Conservation (phyloP, 2,888 invertebrate species). For the Nomada hirtipes region DNA sequence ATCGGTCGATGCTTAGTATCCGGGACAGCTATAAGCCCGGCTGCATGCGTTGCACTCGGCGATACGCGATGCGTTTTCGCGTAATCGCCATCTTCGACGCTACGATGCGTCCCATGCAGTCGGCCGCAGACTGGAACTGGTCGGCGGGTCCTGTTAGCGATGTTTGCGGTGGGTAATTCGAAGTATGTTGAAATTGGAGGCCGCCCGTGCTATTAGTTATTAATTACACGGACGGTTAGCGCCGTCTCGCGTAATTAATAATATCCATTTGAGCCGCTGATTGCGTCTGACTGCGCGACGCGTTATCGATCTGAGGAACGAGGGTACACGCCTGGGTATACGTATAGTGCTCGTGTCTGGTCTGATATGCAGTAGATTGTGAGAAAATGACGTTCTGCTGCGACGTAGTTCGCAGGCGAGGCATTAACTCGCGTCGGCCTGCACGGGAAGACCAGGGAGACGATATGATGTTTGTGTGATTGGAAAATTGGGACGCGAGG, state of each 20-base stretch:
- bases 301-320: constrained; percentile 45
- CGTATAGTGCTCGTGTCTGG: not conserved
- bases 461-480: too few species aligned
- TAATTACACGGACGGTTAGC: constrained; percentile 47
- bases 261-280: constrained; percentile 40
- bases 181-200: constrained; percentile 41
- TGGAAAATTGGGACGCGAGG: too few species aligned
- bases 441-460: too few species aligned
- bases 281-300: constrained; percentile 35
- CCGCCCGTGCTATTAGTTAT: constrained; percentile 47
- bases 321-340: not conserved
- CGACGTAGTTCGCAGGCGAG: too few species aligned
- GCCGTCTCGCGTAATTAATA: constrained; percentile 51
- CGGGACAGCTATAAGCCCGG: constrained; percentile 45
- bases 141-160: constrained; percentile 43
- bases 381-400: too few species aligned
- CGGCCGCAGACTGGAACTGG: constrained; percentile 7
- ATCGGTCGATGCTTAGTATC: constrained; percentile 57
- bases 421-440: too few species aligned
- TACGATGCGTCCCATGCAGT: not conserved
- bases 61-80: constrained; percentile 27
- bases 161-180: constrained; percentile 15
- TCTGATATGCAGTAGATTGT: not conserved
- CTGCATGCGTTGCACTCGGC: constrained; percentile 13
- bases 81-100: constrained; percentile 47